Conservation (phyloP, 92 coral and sea anemone genomes). For the Porites divaricata region DNA sequence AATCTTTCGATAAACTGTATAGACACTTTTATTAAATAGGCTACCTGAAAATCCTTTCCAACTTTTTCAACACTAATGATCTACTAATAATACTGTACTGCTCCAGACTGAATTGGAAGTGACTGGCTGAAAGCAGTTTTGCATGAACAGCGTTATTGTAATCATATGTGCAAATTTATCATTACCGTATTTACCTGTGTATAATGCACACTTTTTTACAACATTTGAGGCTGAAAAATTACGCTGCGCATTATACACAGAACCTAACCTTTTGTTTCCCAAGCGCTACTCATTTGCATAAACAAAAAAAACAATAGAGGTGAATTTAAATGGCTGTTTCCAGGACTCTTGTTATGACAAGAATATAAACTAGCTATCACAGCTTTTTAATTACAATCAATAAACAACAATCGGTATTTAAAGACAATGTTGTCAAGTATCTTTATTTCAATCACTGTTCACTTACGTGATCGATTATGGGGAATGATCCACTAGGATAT, state of each 20-base stretch:
- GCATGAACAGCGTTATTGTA: slow-evolving; percentile 10
- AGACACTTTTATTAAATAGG: slow-evolving; percentile 5
- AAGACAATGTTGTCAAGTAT: too few relatives aligned
- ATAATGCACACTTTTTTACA: neutral
- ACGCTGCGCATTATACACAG: slow-evolving; percentile 24
- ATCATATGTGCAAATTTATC: slow-evolving; percentile 1
- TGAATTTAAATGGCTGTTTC: slow-evolving; percentile 23
- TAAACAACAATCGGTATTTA: too few relatives aligned
- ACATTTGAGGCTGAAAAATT: slow-evolving; percentile 13
- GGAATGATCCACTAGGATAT: too few relatives aligned
- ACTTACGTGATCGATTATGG: too few relatives aligned
- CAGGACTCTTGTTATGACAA: too few relatives aligned
- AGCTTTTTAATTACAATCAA: too few relatives aligned
- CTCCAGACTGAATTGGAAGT: slow-evolving; percentile 5
- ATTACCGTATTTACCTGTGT: slow-evolving; percentile 3
- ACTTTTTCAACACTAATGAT: slow-evolving; percentile 1
- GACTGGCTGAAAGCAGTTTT: slow-evolving; percentile 4
- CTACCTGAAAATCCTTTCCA: neutral
- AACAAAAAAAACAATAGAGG: slow-evolving; percentile 12
- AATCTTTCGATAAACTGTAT: slow-evolving; percentile 3
- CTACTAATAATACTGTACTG: neutral
- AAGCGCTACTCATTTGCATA: slow-evolving; percentile 25
- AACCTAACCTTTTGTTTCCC: slow-evolving; percentile 26
- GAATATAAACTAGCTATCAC: too few relatives aligned
- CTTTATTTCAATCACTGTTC: too few relatives aligned